A percentile compares a stretch with the other conserved stretches of the same genome.
phyloP scores from a whole-genome alignment of 2,797 vertebrate genomes.

The Crenichthys baileyi region DNA sequence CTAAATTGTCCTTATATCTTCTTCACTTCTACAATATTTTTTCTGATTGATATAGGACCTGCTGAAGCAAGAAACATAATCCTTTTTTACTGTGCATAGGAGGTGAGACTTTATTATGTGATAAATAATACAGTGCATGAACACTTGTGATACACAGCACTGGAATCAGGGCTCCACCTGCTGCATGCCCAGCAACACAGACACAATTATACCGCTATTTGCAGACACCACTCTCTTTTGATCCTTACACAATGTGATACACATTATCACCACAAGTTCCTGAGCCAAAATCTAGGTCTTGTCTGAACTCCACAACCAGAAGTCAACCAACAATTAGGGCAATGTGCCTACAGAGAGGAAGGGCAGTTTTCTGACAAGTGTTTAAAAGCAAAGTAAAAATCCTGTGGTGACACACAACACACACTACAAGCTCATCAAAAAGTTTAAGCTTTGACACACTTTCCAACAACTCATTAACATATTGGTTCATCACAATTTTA shows the following conservation, averaged over 20 bases:
- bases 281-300: neutral
- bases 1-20: neutral
- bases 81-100: neutral
- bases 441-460: neutral
- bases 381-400: neutral
- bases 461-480: neutral
- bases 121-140: neutral
- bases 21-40: neutral
- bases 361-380: neutral
- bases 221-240: neutral
- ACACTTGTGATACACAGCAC: constrained; percentile 16
- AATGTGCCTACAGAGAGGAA: constrained; percentile 1
- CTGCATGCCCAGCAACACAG: constrained; percentile 40
- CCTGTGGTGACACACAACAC: neutral
- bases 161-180: constrained; percentile 70
- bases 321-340: neutral
- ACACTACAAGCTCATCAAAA: constrained; percentile 1
- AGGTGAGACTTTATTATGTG: neutral
- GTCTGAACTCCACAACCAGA: neutral
- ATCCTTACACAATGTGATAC: neutral
- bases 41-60: neutral
- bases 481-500: neutral
- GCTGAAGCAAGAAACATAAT: neutral
- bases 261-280: neutral
- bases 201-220: constrained; percentile 1